These are phyloP conservation scores for Bombus turneri DNA, from an alignment of 1,140 invertebrate genomes.

Conservation along the genomic window DNA sequence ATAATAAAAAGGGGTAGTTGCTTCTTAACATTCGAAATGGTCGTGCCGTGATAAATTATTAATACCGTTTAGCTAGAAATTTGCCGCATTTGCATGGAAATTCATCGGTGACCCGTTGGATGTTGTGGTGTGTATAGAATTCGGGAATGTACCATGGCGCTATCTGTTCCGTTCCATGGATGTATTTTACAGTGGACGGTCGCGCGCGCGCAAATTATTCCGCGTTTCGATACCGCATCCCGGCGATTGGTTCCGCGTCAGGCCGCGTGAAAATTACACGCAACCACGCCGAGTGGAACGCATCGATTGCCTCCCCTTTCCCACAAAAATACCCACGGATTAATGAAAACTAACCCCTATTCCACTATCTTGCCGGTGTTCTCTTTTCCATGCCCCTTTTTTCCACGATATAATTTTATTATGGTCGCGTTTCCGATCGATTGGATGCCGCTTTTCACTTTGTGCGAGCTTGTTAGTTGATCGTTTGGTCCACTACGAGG, in stretches of 20 bases:
- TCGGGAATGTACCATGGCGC: not conserved
- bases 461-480: not conserved
- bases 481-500: not conserved
- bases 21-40: slow-evolving; percentile 29
- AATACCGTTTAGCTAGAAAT: slow-evolving; percentile 46
- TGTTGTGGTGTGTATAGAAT: not conserved
- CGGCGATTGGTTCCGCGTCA: not conserved
- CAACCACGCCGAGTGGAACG: not conserved
- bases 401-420: not conserved
- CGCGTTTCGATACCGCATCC: too few relatives aligned
- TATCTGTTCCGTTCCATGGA: slow-evolving; percentile 5
- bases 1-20: slow-evolving; percentile 35
- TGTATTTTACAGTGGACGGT: not conserved
- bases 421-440: not conserved
- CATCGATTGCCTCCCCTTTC: not conserved
- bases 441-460: not conserved
- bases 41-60: slow-evolving; percentile 32
- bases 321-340: not conserved
- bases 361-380: not conserved
- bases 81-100: slow-evolving; percentile 43
- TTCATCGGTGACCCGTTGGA: slow-evolving; percentile 10
- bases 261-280: slow-evolving; percentile 29
- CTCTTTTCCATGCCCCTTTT: not conserved
- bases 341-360: not conserved
- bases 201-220: slow-evolving; percentile 3